Evolutionary conservation across 2,888 invertebrate species (phyloP).

Genomic region (Villa cingulata): DNA sequence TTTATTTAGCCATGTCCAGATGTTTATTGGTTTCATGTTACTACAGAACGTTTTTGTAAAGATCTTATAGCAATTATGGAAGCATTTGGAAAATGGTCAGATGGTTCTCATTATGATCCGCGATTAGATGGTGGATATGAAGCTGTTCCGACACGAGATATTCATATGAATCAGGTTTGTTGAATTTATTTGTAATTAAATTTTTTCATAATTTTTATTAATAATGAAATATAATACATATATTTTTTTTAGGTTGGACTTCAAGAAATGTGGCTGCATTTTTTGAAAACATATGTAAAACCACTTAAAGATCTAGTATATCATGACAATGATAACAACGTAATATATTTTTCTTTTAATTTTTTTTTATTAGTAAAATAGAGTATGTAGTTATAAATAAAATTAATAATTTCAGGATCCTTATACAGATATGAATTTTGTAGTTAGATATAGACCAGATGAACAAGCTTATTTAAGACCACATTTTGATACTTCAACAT

Average conservation of each 20-base stretch:
- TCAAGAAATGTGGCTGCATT: constrained; percentile 73
- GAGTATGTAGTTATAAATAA: too few species aligned
- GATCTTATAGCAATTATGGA: constrained; percentile 89
- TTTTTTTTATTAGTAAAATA: constrained; percentile 7
- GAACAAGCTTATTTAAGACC: constrained; percentile 90
- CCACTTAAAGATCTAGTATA: constrained; percentile 87
- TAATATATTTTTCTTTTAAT: too few species aligned
- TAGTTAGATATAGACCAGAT: constrained; percentile 91
- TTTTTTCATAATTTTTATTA: too few species aligned
- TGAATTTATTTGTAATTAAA: neutral
- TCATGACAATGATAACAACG: constrained; percentile 79
- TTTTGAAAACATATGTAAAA: constrained; percentile 73
- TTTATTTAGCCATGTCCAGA: constrained; percentile 79
- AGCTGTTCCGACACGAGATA: constrained; percentile 95
- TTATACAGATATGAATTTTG: constrained; percentile 90
- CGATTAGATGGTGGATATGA: constrained; percentile 89
- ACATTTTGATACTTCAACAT: constrained; percentile 97
- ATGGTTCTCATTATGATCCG: constrained; percentile 73
- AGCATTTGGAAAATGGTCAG: constrained; percentile 79
- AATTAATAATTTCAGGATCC: constrained; percentile 56
- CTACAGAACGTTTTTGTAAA: constrained; percentile 60
- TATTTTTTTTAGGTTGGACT: constrained; percentile 39
- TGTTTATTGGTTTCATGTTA: constrained; percentile 91
- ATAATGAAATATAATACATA: too few species aligned
- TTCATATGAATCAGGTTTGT: constrained; percentile 79